Evolutionary conservation across 2,113 vertebrate genomes (phyloP).

Genomic region (Mungos mungo): DNA sequence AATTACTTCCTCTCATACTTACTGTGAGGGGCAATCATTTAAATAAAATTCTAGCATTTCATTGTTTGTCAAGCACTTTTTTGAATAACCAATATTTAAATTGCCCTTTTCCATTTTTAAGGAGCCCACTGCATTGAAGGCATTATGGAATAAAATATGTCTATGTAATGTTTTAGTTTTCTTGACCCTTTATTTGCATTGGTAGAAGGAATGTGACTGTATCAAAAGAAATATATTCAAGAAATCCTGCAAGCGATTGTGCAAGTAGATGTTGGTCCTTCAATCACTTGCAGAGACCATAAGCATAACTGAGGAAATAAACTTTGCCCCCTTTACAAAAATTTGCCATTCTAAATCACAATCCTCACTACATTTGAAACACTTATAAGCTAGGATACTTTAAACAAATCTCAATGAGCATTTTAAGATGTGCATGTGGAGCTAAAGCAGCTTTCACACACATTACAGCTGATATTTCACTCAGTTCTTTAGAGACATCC

Average conservation of each 20-base stretch:
- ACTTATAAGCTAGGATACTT: neutral
- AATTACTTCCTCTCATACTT: neutral
- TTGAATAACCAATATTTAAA: neutral
- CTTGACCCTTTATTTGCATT: neutral
- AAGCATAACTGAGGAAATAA: neutral
- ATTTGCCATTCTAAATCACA: neutral
- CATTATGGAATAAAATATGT: neutral
- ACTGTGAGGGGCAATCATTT: neutral
- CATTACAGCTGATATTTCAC: too few relatives aligned
- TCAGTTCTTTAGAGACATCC: too few relatives aligned
- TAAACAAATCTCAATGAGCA: too few relatives aligned
- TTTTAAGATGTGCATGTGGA: too few relatives aligned
- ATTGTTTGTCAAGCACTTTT: neutral
- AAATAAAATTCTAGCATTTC: neutral
- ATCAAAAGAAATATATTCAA: neutral
- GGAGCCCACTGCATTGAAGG: neutral
- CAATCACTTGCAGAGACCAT: neutral
- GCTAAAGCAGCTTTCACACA: too few relatives aligned
- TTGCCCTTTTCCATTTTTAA: neutral
- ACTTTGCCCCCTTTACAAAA: neutral
- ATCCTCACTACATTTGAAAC: neutral
- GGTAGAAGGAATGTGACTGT: neutral
- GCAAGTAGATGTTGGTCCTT: neutral
- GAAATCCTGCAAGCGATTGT: neutral
- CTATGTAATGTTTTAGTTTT: neutral